phyloP scores from a whole-genome alignment of 2,888 invertebrate species.

The Cantharis nigra region DNA sequence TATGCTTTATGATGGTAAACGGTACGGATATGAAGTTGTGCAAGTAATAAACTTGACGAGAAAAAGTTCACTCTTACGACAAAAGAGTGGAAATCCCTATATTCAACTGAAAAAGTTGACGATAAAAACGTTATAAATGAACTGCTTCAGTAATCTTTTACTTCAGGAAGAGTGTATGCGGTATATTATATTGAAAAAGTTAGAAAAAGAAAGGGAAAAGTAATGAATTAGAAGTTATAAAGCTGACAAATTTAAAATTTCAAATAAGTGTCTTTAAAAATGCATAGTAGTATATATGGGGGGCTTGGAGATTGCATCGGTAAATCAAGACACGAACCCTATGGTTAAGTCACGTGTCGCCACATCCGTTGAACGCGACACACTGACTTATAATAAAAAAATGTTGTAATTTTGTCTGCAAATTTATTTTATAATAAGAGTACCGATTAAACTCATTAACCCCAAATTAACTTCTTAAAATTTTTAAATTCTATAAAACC shows the following conservation, averaged over 20 bases:
- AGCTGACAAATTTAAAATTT: not conserved
- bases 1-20: not conserved
- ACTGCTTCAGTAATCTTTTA: no score
- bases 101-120: no score
- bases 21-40: not conserved
- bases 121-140: not conserved
- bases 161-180: no score
- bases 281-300: slow-evolving; percentile 6
- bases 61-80: not conserved
- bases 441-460: not conserved
- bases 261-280: slow-evolving; percentile 8
- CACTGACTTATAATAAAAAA: slow-evolving; percentile 55
- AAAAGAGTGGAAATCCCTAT: not conserved
- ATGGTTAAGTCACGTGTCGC: slow-evolving; percentile 48
- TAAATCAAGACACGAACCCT: slow-evolving; percentile 50
- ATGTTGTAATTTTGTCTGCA: slow-evolving; percentile 29
- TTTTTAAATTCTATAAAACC: not conserved
- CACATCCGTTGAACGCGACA: slow-evolving; percentile 53
- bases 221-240: not conserved
- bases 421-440: slow-evolving; percentile 27
- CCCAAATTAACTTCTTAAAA: not conserved
- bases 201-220: not conserved
- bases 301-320: slow-evolving; percentile 39
- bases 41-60: not conserved
- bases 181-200: not conserved